Conservation (phyloP, 2,113 vertebrate genomes). For the Nesoenas mayeri region DNA sequence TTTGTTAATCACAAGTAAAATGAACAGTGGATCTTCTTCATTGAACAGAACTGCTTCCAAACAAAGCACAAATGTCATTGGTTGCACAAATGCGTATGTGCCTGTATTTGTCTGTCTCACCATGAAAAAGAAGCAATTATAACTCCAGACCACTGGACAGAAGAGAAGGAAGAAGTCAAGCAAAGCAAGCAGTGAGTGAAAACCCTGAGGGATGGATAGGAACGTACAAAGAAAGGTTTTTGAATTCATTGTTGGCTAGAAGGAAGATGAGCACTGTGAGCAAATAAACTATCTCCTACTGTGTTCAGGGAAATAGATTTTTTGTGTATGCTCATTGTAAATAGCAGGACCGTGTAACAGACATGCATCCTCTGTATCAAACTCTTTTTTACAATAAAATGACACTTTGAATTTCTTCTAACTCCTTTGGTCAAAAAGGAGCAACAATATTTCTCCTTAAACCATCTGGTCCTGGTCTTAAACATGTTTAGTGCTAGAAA, state of each 20-base stretch:
- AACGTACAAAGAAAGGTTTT: neutral
- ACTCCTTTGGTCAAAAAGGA: neutral
- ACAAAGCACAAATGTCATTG: neutral
- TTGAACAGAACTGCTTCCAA: neutral
- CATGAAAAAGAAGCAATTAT: neutral
- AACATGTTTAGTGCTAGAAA: neutral
- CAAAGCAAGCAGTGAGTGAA: neutral
- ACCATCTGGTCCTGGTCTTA: neutral
- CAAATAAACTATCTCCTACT: slow-evolving; percentile 16
- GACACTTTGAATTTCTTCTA: neutral
- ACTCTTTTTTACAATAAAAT: neutral
- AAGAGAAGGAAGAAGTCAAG: neutral
- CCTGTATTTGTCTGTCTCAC: neutral
- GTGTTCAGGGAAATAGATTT: slow-evolving; percentile 30
- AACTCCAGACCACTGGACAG: neutral
- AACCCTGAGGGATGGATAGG: neutral
- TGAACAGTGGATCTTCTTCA: neutral
- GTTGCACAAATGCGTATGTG: neutral
- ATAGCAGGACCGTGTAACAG: neutral
- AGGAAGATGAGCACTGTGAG: neutral
- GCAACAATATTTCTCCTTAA: neutral
- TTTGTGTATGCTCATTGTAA: neutral
- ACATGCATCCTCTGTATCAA: neutral
- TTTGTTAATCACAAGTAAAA: neutral
- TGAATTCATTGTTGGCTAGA: slow-evolving; percentile 3